Conservation (phyloP, 1,140 invertebrate species). For the Thaumatotibia leucotreta region DNA sequence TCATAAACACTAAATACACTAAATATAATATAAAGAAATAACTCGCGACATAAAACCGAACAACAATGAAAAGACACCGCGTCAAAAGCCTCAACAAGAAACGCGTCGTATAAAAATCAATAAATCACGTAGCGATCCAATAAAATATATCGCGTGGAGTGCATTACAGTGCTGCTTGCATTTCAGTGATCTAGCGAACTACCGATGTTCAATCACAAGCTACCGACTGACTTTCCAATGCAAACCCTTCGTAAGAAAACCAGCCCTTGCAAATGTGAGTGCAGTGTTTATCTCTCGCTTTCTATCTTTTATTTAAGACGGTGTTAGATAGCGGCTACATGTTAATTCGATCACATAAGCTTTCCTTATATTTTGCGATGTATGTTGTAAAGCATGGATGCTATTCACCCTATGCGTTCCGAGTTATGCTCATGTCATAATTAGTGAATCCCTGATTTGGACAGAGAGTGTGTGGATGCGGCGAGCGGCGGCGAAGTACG, state of each 20-base stretch:
- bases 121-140: conserved; percentile 47
- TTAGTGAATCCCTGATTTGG: conserved; percentile 66
- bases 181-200: conserved; percentile 57
- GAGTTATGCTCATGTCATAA: conserved; percentile 45
- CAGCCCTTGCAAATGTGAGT: conserved; percentile 93
- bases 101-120: conserved; percentile 61
- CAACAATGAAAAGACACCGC: not conserved
- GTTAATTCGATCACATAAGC: conserved; percentile 45
- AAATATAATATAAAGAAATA: not conserved
- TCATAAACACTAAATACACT: conserved; percentile 33
- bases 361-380: conserved; percentile 64
- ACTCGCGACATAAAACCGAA: not conserved
- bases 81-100: not conserved
- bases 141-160: conserved; percentile 44
- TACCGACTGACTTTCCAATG: conserved; percentile 80
- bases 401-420: conserved; percentile 34
- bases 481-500: conserved; percentile 41
- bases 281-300: conserved; percentile 38
- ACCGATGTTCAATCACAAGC: conserved; percentile 75
- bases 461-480: conserved; percentile 66
- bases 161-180: conserved; percentile 49
- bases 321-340: conserved; percentile 64
- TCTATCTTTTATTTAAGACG: conserved; percentile 40
- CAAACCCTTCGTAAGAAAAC: conserved; percentile 93
- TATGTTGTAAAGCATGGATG: conserved; percentile 62